Evolutionary conservation across 2,797 vertebrate species (phyloP).

Genomic region (Etheostoma perlongum): DNA sequence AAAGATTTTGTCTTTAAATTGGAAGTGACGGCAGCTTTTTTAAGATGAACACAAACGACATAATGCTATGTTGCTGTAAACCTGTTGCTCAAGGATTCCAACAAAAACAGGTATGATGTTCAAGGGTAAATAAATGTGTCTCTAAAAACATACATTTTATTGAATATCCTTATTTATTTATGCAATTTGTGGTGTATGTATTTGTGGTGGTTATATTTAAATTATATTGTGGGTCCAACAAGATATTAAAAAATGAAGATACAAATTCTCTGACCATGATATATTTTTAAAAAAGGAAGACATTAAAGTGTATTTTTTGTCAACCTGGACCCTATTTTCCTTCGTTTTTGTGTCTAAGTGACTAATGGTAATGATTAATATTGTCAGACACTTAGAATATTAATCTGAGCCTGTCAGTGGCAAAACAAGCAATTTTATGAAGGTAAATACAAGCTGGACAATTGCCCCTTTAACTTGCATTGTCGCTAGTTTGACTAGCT

Average conservation of each 20-base stretch:
- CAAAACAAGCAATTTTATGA: too few species aligned
- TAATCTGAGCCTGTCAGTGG: too few species aligned
- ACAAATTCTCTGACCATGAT: background rate
- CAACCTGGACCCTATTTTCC: too few species aligned
- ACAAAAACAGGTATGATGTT: background rate
- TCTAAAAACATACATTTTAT: background rate
- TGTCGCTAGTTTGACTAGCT: too few species aligned
- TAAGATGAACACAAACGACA: background rate
- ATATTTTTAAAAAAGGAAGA: background rate
- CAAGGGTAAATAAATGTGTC: conserved; percentile 3
- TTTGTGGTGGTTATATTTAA: too few species aligned
- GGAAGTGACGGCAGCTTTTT: background rate
- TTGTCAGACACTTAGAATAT: too few species aligned
- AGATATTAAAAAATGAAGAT: background rate
- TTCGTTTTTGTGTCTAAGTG: too few species aligned
- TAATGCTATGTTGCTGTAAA: background rate
- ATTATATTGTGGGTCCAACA: background rate
- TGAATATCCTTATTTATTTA: background rate
- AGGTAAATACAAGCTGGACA: too few species aligned
- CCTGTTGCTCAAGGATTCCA: background rate
- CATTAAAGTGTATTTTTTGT: too few species aligned
- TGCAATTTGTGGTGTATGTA: too few species aligned
- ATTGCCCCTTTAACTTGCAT: too few species aligned
- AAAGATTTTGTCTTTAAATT: background rate
- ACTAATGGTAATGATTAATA: too few species aligned